phyloP scores from a whole-genome alignment of 2,888 invertebrate species.

The Microplitis manilae region DNA sequence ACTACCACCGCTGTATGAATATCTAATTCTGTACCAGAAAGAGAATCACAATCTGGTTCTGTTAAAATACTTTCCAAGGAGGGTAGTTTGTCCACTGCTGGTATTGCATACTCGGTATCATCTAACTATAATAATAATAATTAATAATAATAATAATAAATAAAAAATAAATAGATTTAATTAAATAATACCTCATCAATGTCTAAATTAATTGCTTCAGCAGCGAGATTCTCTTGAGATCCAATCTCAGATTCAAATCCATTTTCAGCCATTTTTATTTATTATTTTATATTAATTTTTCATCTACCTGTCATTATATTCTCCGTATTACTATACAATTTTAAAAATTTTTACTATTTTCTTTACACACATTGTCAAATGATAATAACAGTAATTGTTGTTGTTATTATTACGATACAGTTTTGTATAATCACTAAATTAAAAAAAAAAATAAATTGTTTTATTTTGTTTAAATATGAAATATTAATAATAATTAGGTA shows the following conservation, averaged over 20 bases:
- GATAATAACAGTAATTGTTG: too few species aligned
- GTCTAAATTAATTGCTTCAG: conserved; percentile 76
- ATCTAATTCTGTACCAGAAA: conserved; percentile 74
- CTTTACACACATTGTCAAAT: background rate
- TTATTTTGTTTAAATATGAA: too few species aligned
- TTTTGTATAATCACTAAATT: too few species aligned
- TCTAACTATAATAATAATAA: conserved; percentile 76
- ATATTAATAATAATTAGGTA: too few species aligned
- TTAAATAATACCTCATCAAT: conserved; percentile 77
- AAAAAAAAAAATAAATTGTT: too few species aligned
- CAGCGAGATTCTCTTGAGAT: conserved; percentile 78
- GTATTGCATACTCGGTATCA: conserved; percentile 86
- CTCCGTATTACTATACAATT: background rate
- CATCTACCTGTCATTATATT: conserved; percentile 47
- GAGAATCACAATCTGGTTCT: conserved; percentile 80
- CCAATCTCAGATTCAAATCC: conserved; percentile 78
- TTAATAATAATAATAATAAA: background rate
- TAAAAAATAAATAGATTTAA: conserved; percentile 3
- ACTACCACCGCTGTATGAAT: conserved; percentile 60
- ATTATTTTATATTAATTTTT: background rate
- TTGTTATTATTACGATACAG: too few species aligned
- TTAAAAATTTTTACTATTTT: conserved; percentile 16
- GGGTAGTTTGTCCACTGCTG: conserved; percentile 82
- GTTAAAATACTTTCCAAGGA: conserved; percentile 87
- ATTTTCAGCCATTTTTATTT: conserved; percentile 69